These are phyloP conservation scores for Halesus radiatus DNA, from an alignment of 1,140 invertebrate species.

Conservation along the genomic window DNA sequence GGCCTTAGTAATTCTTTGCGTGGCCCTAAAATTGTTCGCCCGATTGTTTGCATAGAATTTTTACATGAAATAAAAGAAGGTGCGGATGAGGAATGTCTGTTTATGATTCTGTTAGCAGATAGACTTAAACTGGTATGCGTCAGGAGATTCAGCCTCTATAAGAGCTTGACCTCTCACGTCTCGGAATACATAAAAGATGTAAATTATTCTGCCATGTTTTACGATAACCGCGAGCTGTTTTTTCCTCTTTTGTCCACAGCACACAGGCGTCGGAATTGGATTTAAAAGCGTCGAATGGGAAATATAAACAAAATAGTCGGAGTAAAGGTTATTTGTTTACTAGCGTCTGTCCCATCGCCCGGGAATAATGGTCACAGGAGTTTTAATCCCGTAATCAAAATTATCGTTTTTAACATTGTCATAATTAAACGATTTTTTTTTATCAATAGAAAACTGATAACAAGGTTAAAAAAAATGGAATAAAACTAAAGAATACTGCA, in stretches of 20 bases:
- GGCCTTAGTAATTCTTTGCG: no score
- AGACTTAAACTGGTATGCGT: background rate
- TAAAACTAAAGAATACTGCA: background rate
- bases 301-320: slow-evolving; percentile 10
- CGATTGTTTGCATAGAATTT: no score
- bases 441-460: background rate
- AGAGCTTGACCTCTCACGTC: slow-evolving; percentile 36
- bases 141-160: background rate
- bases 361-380: background rate
- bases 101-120: no score
- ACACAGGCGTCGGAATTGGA: slow-evolving; percentile 9
- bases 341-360: background rate
- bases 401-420: background rate
- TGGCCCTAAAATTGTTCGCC: no score
- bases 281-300: background rate
- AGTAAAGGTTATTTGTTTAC: slow-evolving; percentile 6
- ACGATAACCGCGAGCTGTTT: slow-evolving; percentile 31
- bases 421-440: no score
- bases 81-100: no score
- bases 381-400: background rate
- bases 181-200: slow-evolving; percentile 4
- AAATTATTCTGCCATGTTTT: slow-evolving; percentile 40
- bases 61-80: no score
- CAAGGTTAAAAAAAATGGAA: background rate
- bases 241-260: background rate